These are phyloP conservation scores for Pammene aurita DNA, from an alignment of 2,888 invertebrate species.

Conservation along the genomic window DNA sequence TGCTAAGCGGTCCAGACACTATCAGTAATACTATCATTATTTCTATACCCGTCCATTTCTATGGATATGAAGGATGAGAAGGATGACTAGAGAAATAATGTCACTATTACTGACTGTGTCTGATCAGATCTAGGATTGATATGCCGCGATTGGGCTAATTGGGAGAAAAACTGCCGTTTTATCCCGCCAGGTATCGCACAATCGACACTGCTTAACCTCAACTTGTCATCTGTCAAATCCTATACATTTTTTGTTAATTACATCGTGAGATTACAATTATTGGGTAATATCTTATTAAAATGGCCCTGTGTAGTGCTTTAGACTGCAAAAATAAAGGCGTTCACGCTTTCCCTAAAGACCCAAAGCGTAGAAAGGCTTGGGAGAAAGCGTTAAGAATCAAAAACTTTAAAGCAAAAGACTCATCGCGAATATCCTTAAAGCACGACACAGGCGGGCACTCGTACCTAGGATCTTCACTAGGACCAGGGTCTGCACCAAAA, in stretches of 20 bases:
- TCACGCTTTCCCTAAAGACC: slow-evolving; percentile 37
- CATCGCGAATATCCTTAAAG: slow-evolving; percentile 13
- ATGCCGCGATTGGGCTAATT: no score
- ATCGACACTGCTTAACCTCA: slow-evolving; percentile 17
- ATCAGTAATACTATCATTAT: no score
- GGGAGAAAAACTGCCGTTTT: slow-evolving; percentile 32
- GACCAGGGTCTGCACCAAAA: slow-evolving; percentile 6
- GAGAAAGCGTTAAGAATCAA: slow-evolving; percentile 29
- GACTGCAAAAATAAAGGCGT: slow-evolving; percentile 30
- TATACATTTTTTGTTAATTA: slow-evolving; percentile 8
- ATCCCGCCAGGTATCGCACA: slow-evolving; percentile 36
- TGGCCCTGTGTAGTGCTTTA: slow-evolving; percentile 30
- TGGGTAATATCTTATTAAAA: not conserved
- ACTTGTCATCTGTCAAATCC: slow-evolving; percentile 24
- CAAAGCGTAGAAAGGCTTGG: slow-evolving; percentile 28
- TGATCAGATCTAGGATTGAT: no score
- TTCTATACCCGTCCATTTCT: no score
- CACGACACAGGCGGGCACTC: not conserved
- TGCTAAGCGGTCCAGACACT: no score
- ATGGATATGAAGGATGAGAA: no score
- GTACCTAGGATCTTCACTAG: slow-evolving; percentile 10
- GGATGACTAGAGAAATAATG: no score
- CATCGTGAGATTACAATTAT: not conserved
- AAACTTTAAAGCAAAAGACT: slow-evolving; percentile 25
- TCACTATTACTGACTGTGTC: no score